Percentiles rank a stretch among this genome's conserved stretches.
phyloP scores from a whole-genome alignment of 1,140 invertebrate genomes.

The Battus philenor region DNA sequence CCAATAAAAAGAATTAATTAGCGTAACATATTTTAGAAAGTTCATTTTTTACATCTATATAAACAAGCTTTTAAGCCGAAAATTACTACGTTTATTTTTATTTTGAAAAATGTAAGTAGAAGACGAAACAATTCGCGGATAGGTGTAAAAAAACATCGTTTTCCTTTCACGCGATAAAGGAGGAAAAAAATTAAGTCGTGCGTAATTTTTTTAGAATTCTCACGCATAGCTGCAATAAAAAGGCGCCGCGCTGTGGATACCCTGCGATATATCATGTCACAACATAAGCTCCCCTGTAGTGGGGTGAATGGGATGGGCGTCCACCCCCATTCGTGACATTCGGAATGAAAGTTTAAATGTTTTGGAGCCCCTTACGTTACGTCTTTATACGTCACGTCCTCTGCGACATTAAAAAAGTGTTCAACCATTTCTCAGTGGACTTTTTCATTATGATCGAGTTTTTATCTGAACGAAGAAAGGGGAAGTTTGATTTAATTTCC shows the following conservation, averaged over 20 bases:
- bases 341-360: slow-evolving; percentile 57
- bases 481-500: slow-evolving; percentile 17
- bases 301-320: slow-evolving; percentile 18
- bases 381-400: slow-evolving; percentile 28
- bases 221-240: slow-evolving; percentile 60
- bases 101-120: too few species aligned
- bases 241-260: slow-evolving; percentile 36
- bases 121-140: slow-evolving; percentile 39
- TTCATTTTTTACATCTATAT: too few species aligned
- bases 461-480: slow-evolving; percentile 1
- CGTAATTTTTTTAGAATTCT: slow-evolving; percentile 64
- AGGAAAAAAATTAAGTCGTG: slow-evolving; percentile 56
- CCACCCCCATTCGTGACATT: slow-evolving; percentile 29
- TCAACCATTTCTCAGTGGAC: neutral
- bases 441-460: slow-evolving; percentile 9
- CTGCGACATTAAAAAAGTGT: slow-evolving; percentile 18
- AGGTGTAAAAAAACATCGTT: slow-evolving; percentile 58
- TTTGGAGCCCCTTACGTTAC: slow-evolving; percentile 41
- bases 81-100: too few species aligned
- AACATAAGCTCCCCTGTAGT: slow-evolving; percentile 20
- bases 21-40: neutral
- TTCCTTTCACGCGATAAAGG: slow-evolving; percentile 27
- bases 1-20: neutral
- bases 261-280: slow-evolving; percentile 49
- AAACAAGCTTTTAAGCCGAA: too few species aligned